phyloP scores from a whole-genome alignment of 2,113 vertebrate species.

The Eclectus roratus region DNA sequence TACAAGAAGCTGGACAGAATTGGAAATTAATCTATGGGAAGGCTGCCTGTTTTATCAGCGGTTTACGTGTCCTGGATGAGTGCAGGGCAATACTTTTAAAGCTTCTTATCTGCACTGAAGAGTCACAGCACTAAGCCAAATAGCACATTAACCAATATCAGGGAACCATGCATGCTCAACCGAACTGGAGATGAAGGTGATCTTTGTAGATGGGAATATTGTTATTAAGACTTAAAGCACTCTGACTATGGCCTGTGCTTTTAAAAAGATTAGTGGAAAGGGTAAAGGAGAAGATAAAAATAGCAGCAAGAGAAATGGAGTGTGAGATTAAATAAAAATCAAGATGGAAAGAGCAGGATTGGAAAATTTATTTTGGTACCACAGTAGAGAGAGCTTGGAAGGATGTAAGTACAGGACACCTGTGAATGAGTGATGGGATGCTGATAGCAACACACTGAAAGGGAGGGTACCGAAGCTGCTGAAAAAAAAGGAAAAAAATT shows the following conservation, averaged over 20 bases:
- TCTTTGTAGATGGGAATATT: neutral
- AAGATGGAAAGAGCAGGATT: neutral
- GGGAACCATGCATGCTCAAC: neutral
- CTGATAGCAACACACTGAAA: neutral
- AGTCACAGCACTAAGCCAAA: neutral
- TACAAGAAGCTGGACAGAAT: neutral
- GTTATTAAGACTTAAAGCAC: neutral
- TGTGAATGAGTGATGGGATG: neutral
- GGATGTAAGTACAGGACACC: neutral
- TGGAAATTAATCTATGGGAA: neutral
- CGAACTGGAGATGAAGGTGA: neutral
- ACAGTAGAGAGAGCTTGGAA: neutral
- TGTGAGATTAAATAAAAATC: neutral
- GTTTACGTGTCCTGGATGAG: neutral
- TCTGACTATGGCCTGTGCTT: neutral
- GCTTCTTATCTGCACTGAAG: neutral
- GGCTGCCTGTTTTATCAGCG: neutral
- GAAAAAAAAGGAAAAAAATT: neutral
- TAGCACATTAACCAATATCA: neutral
- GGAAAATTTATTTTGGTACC: neutral
- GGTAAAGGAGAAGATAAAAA: neutral
- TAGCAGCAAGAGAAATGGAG: neutral
- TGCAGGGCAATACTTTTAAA: neutral
- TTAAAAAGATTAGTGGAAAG: neutral
- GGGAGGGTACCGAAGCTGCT: neutral